Percentiles rank a stretch among this genome's conserved stretches.
phyloP scores from a whole-genome alignment of 2,113 vertebrate genomes.

The Lasiurus cinereus region DNA sequence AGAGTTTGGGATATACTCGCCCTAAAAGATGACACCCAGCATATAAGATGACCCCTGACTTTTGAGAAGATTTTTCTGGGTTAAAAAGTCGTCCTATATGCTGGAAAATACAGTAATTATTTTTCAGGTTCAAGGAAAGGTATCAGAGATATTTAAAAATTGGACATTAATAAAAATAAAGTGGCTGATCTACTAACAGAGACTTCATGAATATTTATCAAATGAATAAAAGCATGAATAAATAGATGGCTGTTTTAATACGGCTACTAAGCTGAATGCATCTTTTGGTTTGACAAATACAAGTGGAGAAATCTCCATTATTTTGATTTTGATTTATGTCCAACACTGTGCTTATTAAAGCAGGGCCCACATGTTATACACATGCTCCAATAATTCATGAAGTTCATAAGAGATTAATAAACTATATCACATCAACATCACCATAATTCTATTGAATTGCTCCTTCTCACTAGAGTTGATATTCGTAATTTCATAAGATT shows the following conservation, averaged over 20 bases:
- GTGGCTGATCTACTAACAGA: constrained; percentile 17
- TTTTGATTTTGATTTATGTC: constrained; percentile 68
- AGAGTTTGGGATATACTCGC: too few species aligned
- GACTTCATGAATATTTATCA: constrained; percentile 52
- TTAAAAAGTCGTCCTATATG: too few species aligned
- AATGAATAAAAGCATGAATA: constrained; percentile 43
- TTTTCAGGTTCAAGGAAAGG: constrained; percentile 3
- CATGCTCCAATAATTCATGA: constrained; percentile 20
- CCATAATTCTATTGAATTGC: constrained; percentile 53
- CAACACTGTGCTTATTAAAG: constrained; percentile 51
- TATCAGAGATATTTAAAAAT: constrained; percentile 52
- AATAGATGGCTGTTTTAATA: constrained; percentile 46
- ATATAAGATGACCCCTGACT: too few species aligned
- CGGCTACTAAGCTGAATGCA: not conserved
- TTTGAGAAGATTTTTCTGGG: too few species aligned
- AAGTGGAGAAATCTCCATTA: constrained; percentile 45
- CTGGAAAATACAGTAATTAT: not conserved
- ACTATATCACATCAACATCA: constrained; percentile 48
- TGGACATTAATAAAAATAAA: constrained; percentile 68
- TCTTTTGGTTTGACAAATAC: constrained; percentile 61
- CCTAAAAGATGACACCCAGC: too few species aligned
- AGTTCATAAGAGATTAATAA: constrained; percentile 61
- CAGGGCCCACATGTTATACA: not conserved
- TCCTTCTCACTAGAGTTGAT: constrained; percentile 23
- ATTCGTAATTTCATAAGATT: constrained; percentile 60